A percentile compares a stretch with the other conserved stretches of the same genome.
Conservation (phyloP, 1,140 invertebrate species). For the Xylocopa sonorina region DNA sequence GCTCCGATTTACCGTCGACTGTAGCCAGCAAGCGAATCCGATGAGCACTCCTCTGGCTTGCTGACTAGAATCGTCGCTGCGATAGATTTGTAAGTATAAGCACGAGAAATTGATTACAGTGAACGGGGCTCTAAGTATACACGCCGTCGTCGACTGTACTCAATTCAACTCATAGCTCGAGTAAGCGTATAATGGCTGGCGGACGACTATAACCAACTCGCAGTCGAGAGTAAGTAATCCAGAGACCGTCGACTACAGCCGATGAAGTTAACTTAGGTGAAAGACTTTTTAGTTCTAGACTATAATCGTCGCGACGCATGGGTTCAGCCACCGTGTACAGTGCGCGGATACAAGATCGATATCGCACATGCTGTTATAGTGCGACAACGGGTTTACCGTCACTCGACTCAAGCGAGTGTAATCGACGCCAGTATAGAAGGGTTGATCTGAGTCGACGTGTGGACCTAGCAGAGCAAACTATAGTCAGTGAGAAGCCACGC, state of each 20-base stretch:
- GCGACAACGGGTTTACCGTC: not conserved
- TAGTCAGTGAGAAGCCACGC: not conserved
- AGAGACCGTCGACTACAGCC: constrained; percentile 3
- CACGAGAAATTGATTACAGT: not conserved
- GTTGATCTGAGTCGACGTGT: not conserved
- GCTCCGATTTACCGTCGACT: not conserved
- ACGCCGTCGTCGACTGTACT: not conserved
- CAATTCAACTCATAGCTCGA: not conserved
- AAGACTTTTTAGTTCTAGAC: constrained; percentile 13
- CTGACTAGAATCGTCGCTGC: not conserved
- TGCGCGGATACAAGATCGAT: too few species aligned
- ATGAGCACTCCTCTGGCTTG: not conserved
- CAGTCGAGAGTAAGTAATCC: not conserved
- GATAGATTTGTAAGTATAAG: not conserved
- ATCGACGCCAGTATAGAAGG: not conserved
- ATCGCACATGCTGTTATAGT: not conserved
- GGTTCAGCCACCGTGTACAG: not conserved
- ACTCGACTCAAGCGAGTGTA: not conserved
- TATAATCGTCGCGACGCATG: not conserved
- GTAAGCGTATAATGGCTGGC: constrained; percentile 16
- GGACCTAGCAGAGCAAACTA: not conserved
- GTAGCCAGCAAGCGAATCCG: not conserved
- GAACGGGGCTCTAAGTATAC: not conserved
- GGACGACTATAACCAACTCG: constrained; percentile 8
- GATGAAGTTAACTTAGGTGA: not conserved